Conservation (phyloP, 2,113 vertebrate species). For the Lampris incognitus region DNA sequence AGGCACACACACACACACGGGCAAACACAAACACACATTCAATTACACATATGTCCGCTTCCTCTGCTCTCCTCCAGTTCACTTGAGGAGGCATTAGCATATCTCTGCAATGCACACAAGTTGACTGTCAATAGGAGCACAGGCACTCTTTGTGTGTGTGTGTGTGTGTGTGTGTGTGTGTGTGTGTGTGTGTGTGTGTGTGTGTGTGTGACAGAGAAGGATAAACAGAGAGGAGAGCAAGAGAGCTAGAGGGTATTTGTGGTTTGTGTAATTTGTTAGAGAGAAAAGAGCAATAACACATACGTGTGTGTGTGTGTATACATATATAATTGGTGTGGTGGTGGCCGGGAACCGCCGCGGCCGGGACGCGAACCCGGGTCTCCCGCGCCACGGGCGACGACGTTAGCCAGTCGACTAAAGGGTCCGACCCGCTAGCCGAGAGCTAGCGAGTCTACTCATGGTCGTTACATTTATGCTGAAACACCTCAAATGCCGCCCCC, state of each 20-base stretch:
- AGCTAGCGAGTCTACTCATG: too few species aligned
- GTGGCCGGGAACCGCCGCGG: too few species aligned
- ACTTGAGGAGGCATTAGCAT: conserved; percentile 70
- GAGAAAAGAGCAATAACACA: conserved; percentile 37
- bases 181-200: neutral
- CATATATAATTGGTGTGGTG: too few species aligned
- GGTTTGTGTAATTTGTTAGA: conserved; percentile 10
- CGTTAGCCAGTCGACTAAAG: too few species aligned
- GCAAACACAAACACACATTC: conserved; percentile 7
- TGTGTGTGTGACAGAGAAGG: too few species aligned
- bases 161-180: neutral
- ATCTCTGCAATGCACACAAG: conserved; percentile 71
- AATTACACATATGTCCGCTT: conserved; percentile 35
- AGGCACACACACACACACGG: neutral
- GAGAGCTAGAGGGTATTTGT: conserved; percentile 6
- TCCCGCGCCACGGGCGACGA: too few species aligned
- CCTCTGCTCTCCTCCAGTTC: conserved; percentile 28
- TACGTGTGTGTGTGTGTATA: neutral
- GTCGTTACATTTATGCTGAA: neutral
- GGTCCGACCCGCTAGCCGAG: too few species aligned
- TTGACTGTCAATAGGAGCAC: conserved; percentile 28
- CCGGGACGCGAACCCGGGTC: too few species aligned
- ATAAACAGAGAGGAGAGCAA: neutral
- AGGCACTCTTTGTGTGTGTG: conserved; percentile 1
- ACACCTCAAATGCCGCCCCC: neutral